These are phyloP conservation scores for Atopsyche davidsoni DNA, from an alignment of 1,140 invertebrate genomes.

Conservation along the genomic window DNA sequence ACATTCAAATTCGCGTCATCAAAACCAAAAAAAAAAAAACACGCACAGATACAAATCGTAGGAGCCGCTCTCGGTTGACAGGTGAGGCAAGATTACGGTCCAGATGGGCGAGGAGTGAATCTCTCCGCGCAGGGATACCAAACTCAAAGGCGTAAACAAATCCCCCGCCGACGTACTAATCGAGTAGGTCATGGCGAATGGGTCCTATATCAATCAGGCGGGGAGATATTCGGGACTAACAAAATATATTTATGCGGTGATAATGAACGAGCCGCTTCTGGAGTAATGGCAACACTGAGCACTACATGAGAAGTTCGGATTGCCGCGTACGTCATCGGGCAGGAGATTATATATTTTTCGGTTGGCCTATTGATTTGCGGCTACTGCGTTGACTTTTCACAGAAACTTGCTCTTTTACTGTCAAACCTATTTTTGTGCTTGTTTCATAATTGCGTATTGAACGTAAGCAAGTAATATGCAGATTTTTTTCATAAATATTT, in stretches of 20 bases:
- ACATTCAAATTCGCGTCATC: background rate
- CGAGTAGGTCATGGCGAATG: constrained; percentile 12
- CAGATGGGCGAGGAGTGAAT: background rate
- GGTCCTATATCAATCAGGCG: constrained; percentile 20
- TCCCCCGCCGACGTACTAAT: constrained; percentile 20
- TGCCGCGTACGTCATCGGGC: too few species aligned
- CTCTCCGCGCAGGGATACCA: background rate
- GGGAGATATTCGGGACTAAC: background rate
- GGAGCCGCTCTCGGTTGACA: background rate
- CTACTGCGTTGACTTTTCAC: too few species aligned
- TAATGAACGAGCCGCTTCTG: constrained; percentile 10
- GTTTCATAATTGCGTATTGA: too few species aligned
- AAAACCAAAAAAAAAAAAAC: background rate
- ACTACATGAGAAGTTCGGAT: too few species aligned
- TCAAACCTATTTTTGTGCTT: too few species aligned
- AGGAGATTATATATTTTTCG: too few species aligned
- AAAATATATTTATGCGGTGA: constrained; percentile 11
- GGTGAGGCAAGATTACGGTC: constrained; percentile 1
- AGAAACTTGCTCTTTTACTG: too few species aligned
- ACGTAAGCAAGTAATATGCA: too few species aligned
- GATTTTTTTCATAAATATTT: too few species aligned
- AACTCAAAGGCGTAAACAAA: constrained; percentile 15
- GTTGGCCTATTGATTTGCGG: too few species aligned
- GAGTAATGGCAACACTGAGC: too few species aligned
- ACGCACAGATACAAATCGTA: background rate